A percentile compares a stretch with the other conserved stretches of the same genome.
Evolutionary conservation across 53 echinoderm and acorn worm species (phyloP).

Genomic region (Crossaster papposus): DNA sequence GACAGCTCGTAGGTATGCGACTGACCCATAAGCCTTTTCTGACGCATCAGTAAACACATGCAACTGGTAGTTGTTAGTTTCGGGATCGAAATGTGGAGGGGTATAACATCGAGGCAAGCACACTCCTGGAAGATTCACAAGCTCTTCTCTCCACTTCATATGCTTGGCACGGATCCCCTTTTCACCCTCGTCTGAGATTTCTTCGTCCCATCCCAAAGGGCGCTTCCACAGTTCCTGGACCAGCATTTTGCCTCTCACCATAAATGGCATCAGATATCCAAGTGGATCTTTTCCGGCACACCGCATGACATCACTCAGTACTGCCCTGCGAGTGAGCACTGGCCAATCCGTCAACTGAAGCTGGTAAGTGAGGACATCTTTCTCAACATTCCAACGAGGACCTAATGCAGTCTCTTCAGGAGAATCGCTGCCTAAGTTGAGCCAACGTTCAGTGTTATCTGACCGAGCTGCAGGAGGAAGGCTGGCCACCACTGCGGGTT

Average conservation of each 20-base stretch:
- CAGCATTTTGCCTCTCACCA: slow-evolving; percentile 52
- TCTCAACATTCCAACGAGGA: slow-evolving; percentile 32
- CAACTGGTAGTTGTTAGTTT: not conserved
- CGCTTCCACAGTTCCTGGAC: slow-evolving; percentile 29
- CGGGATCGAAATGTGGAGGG: not conserved
- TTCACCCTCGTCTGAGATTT: no score
- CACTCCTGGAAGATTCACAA: slow-evolving; percentile 7
- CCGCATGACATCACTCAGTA: slow-evolving; percentile 43
- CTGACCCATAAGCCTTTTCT: slow-evolving; percentile 38
- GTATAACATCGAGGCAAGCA: no score
- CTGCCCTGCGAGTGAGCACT: not conserved
- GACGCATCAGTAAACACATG: slow-evolving; percentile 36
- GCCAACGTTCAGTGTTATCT: not conserved
- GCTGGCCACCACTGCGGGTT: not conserved
- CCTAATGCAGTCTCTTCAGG: slow-evolving; percentile 39
- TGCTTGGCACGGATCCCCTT: not conserved
- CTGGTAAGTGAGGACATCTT: slow-evolving; percentile 30
- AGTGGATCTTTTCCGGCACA: no score
- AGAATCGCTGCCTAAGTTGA: not conserved
- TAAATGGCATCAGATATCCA: slow-evolving; percentile 47
- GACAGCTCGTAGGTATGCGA: not conserved
- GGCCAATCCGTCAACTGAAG: slow-evolving; percentile 22
- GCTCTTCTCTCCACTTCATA: slow-evolving; percentile 10
- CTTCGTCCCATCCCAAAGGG: no score
- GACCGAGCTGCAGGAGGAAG: slow-evolving; percentile 16